phyloP scores from a whole-genome alignment of 2,888 invertebrate species.

The Herminia tarsipennalis region DNA sequence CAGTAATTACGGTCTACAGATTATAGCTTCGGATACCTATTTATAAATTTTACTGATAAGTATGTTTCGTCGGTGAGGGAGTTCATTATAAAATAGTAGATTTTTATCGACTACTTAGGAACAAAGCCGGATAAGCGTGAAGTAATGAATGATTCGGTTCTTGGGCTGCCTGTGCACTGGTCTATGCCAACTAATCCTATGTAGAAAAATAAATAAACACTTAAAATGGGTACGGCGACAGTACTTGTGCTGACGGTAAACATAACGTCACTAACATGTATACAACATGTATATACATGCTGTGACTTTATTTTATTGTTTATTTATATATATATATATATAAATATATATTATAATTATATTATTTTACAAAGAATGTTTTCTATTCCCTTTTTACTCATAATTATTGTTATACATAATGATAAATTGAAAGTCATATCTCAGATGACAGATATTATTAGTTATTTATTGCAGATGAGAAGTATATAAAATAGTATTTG shows the following conservation, averaged over 20 bases:
- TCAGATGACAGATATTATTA: slow-evolving; percentile 67
- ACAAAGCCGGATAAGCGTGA: slow-evolving; percentile 35
- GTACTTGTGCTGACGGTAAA: slow-evolving; percentile 56
- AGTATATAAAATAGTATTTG: slow-evolving; percentile 29
- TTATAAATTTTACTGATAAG: slow-evolving; percentile 57
- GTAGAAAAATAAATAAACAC: slow-evolving; percentile 56
- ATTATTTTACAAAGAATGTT: slow-evolving; percentile 57
- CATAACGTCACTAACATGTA: slow-evolving; percentile 54
- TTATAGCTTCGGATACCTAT: slow-evolving; percentile 63
- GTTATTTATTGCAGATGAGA: slow-evolving; percentile 52
- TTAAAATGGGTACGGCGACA: slow-evolving; percentile 72
- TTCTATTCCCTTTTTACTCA: slow-evolving; percentile 48
- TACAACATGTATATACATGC: slow-evolving; percentile 65
- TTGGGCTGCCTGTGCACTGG: slow-evolving; percentile 48
- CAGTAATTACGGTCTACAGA: slow-evolving; percentile 49
- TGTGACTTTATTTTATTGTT: slow-evolving; percentile 76
- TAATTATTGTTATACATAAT: slow-evolving; percentile 70
- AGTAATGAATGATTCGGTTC: slow-evolving; percentile 13
- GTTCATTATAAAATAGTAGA: slow-evolving; percentile 60
- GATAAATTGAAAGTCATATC: slow-evolving; percentile 72
- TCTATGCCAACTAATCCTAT: slow-evolving; percentile 64
- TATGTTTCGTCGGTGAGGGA: slow-evolving; percentile 46
- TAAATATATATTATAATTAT: slow-evolving; percentile 62
- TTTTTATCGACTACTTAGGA: slow-evolving; percentile 56
- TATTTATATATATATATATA: slow-evolving; percentile 53